phyloP scores from a whole-genome alignment of 2,113 vertebrate genomes.

The Ameiurus melas region DNA sequence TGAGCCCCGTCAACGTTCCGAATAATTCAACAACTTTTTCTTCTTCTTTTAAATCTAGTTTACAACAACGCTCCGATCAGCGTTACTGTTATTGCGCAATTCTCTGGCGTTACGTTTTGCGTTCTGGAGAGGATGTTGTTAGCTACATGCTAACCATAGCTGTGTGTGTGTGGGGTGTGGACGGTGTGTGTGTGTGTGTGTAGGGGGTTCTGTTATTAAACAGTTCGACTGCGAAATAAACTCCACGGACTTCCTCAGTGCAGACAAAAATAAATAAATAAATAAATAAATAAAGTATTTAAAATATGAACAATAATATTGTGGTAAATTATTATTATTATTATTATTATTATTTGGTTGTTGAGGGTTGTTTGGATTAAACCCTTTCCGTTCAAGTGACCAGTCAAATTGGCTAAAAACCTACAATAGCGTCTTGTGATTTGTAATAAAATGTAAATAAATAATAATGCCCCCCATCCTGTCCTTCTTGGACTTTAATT shows the following conservation, averaged over 20 bases:
- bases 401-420: not conserved
- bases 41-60: too few relatives aligned
- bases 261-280: too few relatives aligned
- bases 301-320: too few relatives aligned
- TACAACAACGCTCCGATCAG: not conserved
- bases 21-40: too few relatives aligned
- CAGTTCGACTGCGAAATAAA: not conserved
- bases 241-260: not conserved
- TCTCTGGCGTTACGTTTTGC: not conserved
- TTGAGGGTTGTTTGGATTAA: not conserved
- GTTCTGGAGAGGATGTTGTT: not conserved
- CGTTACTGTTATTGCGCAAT: conserved; percentile 41
- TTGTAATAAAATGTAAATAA: not conserved
- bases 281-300: too few relatives aligned
- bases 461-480: not conserved
- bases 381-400: not conserved
- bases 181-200: too few relatives aligned
- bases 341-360: too few relatives aligned
- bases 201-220: not conserved
- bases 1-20: too few relatives aligned
- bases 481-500: too few relatives aligned
- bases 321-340: too few relatives aligned
- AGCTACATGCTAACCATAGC: not conserved
- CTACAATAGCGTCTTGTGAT: not conserved
- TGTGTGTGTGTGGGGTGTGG: too few relatives aligned